Base-by-base conservation (phyloP, 2,113 vertebrate species). In the Hippocampus guttulatus region DNA sequence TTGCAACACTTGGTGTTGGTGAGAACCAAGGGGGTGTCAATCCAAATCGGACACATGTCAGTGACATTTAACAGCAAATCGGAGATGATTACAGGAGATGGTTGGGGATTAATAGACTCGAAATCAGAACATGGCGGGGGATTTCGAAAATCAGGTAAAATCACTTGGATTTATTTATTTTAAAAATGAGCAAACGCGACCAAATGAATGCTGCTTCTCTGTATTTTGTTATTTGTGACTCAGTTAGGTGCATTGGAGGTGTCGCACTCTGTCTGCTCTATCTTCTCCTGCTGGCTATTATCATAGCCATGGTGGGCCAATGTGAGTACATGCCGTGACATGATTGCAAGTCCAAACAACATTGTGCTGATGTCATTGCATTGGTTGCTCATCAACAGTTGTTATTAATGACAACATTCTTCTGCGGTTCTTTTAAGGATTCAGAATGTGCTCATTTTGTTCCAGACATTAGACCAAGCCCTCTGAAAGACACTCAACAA, bases 231-330 rank as follows among this genome's bases (percentile, higher is more conserved):
- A 54, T 62, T 15, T 66, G 15, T 64, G 18, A 5, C 70, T 45
- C 67, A 83, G 76, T 27, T 6, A 66, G 57, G n/a, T 76, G 64
- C 61, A 67, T 69, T 68, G 68, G 75, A 75, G 68, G 41, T 70
- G 74, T 62, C 66, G 67, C 25, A 18, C 54, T 73, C 41, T 69
- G 73, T 57, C 43, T 70, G 54, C 66, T 81, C 65, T 61, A 27
- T 64, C 20, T 78, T 49, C 25, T 81, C 23, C 67, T 85, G n/a
- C 62, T 85, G 45, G 15, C 27, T 33, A 10, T 70, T 65, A 88
- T 74, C 67, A 20, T 82, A 27, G 47, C 45, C 27, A 20, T 85
- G 16, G 57, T 83, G 45, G 64, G 51, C 23, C 41, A 64, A 21
- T 75, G 82, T 86, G 68, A 85, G 82, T 81, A 45, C 20, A 20